phyloP scores from a whole-genome alignment of 2,888 invertebrate genomes.

The Philereme vetulata region DNA sequence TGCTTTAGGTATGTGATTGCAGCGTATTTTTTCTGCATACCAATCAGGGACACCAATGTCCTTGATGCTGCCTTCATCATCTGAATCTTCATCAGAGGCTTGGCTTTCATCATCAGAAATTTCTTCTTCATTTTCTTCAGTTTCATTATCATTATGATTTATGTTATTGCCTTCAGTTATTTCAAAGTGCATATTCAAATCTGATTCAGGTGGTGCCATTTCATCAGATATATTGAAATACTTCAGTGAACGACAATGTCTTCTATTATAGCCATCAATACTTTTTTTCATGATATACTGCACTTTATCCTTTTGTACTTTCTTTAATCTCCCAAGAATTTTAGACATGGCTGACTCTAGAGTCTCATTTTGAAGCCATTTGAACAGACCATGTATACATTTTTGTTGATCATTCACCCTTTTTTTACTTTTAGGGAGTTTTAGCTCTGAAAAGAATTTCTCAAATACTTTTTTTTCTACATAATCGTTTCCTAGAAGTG shows the following conservation, averaged over 20 bases:
- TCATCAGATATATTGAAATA: constrained; percentile 75
- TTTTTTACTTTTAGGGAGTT: constrained; percentile 81
- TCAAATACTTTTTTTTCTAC: constrained; percentile 87
- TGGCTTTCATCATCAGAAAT: constrained; percentile 43
- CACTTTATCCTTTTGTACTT: constrained; percentile 78
- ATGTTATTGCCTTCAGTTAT: constrained; percentile 1
- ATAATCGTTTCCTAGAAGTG: constrained; percentile 95
- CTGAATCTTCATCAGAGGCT: constrained; percentile 43
- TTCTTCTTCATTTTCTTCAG: constrained; percentile 37
- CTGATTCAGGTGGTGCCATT: constrained; percentile 3
- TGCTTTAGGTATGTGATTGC: constrained; percentile 85
- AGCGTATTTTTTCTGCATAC: constrained; percentile 86
- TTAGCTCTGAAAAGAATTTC: constrained; percentile 87
- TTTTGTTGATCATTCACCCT: constrained; percentile 86
- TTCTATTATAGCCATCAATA: constrained; percentile 85
- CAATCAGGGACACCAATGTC: constrained; percentile 80
- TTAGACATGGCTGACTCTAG: constrained; percentile 87
- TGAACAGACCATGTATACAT: constrained; percentile 87
- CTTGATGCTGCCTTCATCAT: constrained; percentile 41
- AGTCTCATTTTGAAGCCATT: constrained; percentile 90
- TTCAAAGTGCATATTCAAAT: background rate
- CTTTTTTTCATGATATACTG: constrained; percentile 84
- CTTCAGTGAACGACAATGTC: constrained; percentile 83
- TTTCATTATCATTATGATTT: background rate
- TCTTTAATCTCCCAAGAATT: constrained; percentile 85